A percentile compares a stretch with the other conserved stretches of the same genome.
phyloP scores from a whole-genome alignment of 1,140 invertebrate species.

The Patella vulgata region DNA sequence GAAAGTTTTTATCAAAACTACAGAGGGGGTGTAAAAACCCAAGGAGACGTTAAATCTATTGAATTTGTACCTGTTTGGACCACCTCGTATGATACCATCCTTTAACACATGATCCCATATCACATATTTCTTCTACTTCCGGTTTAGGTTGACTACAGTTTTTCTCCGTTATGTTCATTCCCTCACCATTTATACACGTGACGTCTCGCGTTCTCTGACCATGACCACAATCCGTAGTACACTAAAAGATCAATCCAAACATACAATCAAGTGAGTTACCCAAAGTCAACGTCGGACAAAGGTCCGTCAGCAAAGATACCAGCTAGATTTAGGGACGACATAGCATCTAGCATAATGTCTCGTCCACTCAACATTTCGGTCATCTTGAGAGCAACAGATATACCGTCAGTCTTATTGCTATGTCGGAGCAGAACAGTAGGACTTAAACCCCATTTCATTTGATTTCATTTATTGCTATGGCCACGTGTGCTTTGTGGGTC shows the following conservation, averaged over 20 bases:
- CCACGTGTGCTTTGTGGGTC: too few relatives aligned
- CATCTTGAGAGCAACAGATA: too few relatives aligned
- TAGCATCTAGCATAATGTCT: too few relatives aligned
- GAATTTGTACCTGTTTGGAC: slow-evolving; percentile 44
- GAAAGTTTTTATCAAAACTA: background rate
- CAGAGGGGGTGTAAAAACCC: too few relatives aligned
- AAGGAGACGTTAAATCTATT: background rate
- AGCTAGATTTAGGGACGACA: background rate
- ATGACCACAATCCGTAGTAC: slow-evolving; percentile 74
- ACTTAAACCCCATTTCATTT: too few relatives aligned
- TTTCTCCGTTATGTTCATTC: slow-evolving; percentile 53
- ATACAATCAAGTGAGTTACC: background rate
- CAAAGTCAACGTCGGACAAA: background rate
- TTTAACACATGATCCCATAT: slow-evolving; percentile 67
- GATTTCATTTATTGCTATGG: too few relatives aligned
- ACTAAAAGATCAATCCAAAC: slow-evolving; percentile 65
- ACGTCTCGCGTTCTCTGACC: slow-evolving; percentile 72
- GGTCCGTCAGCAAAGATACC: too few relatives aligned
- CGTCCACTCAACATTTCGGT: too few relatives aligned
- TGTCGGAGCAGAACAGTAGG: too few relatives aligned
- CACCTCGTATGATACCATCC: slow-evolving; percentile 55
- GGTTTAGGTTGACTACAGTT: slow-evolving; percentile 62
- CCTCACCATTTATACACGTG: slow-evolving; percentile 71
- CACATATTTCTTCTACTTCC: slow-evolving; percentile 65
- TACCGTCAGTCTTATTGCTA: too few relatives aligned